These are phyloP conservation scores for Oceanites oceanicus DNA, from an alignment of 2,113 vertebrate genomes.

Conservation along the genomic window DNA sequence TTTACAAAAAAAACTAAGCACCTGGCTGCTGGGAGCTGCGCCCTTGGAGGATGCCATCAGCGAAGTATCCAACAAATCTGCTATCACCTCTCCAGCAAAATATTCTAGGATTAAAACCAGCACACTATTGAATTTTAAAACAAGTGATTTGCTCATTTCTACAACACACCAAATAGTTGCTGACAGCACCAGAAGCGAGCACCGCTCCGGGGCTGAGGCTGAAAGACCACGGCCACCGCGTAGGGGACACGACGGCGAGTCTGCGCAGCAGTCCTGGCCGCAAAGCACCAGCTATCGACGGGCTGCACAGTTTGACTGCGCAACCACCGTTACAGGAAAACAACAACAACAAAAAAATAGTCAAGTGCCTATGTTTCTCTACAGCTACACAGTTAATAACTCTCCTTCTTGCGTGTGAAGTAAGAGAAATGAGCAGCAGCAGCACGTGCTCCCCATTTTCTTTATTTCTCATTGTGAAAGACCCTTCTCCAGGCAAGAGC, in stretches of 20 bases:
- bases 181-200: too few species aligned
- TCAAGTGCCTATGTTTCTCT: not conserved
- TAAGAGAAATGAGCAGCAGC: not conserved
- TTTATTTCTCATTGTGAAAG: not conserved
- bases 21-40: not conserved
- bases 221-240: too few species aligned
- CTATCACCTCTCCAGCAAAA: not conserved
- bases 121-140: not conserved
- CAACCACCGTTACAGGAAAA: not conserved
- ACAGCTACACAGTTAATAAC: not conserved
- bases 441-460: not conserved
- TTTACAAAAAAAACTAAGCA: fast-evolving
- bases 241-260: fast-evolving
- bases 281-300: not conserved
- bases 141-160: not conserved
- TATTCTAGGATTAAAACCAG: not conserved
- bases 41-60: not conserved
- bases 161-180: not conserved
- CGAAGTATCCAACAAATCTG: not conserved
- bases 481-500: not conserved
- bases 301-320: not conserved
- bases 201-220: not conserved
- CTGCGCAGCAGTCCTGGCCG: too few species aligned
- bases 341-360: not conserved
- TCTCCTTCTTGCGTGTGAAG: not conserved